Evolutionary conservation across 1,140 invertebrate species (phyloP), one percentile per base, ranked within the genome.

Genomic region (Lethrus apterus): DNA sequence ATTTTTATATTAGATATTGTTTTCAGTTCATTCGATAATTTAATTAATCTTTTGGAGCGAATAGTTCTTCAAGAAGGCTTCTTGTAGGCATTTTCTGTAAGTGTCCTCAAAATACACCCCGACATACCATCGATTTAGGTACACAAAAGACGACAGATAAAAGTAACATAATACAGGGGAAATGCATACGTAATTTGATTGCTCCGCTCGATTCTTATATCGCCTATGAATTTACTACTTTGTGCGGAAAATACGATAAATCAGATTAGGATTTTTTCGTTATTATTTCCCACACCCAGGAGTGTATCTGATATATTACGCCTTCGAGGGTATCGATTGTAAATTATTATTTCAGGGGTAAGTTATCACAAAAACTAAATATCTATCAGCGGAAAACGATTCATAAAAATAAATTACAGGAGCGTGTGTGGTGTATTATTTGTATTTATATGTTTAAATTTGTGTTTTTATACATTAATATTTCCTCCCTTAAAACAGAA

Each of bases 111-210:
- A 18, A 34, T 34, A 34, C 19, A 34, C 32, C 19, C 19, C 19
- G 8, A 34, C 32, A 34, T 5, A 34, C 32, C 32, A 32, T 32
- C 33, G 43, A 45, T 45, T 34, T 15, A 45, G 43, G 43, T 45
- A 45, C 43, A 45, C 35, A 45, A 45, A 45, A 32, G 35, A 45
- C 18, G 21, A 20, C 14, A 45, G 43, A 45, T 45, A 45, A 45
- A 32, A 33, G 19, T 21, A 21, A 40, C 36, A 40, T 45, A 45
- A 33, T 32, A 33, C 30, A 34, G 33, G 43, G 45, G 43, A 52
- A 52, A 48, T 48, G 50, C 50, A 52, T 52, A 48, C 50, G 50
- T 52, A 52, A 52, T 52, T 52, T 52, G 50, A 52, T 48, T 52
- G 48, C 50, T 46, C 24, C 32, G 35, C 38, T 23, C 24, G 49